Evolutionary conservation across 2,797 vertebrate species (phyloP).

Genomic region (Lutjanus argentimaculatus): DNA sequence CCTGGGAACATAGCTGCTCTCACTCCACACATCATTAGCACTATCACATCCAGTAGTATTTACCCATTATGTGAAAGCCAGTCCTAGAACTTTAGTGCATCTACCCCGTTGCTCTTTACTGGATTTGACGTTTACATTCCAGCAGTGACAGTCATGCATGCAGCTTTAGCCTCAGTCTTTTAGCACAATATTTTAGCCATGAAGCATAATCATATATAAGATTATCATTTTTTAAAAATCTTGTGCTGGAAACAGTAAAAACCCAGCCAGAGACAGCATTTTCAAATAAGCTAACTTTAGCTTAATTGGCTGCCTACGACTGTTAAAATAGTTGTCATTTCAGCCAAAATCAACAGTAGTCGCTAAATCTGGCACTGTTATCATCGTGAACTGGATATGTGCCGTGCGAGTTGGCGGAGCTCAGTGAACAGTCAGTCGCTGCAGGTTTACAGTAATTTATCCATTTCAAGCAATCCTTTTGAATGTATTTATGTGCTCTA

Average conservation of each 20-base stretch:
- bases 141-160: background rate
- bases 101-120: no score
- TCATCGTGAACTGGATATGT: background rate
- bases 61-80: background rate
- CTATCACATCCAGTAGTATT: background rate
- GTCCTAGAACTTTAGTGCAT: no score
- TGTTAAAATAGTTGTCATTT: background rate
- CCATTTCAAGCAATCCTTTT: background rate
- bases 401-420: background rate
- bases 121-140: background rate
- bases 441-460: background rate
- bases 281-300: background rate
- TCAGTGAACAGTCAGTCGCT: background rate
- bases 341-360: no score
- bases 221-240: background rate
- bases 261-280: background rate
- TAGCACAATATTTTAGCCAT: background rate
- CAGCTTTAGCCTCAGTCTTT: background rate
- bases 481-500: background rate
- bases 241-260: background rate
- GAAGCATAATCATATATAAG: background rate
- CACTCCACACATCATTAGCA: background rate
- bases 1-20: no score
- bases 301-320: background rate
- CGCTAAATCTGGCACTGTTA: background rate